Base-by-base conservation (phyloP, 1,140 invertebrate species). In the Leptoteleia sp. region DNA sequence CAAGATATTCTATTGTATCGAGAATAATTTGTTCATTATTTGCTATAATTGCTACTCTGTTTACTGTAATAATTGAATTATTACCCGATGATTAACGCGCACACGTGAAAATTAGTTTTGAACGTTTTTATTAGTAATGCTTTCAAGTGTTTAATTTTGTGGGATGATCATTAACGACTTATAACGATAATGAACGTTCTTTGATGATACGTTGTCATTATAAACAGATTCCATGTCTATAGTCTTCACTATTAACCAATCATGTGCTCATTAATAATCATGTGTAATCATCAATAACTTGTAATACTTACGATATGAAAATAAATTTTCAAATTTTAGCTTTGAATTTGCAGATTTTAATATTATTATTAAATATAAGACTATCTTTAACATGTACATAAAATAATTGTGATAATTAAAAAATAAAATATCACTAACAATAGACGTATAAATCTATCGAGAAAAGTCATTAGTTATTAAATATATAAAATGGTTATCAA, bases 161-260 rank as follows among this genome's bases (percentile, higher is more conserved):
- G 15, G 48, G 5, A 57, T 42, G 37, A 57, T 43, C 38, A 57
- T 57, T 27, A 57, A 57, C 22, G 12, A 55, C 11, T 55, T 40
- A 22, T 40, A 55, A 55, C 4, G 35, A 38, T 57, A 43, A 42
- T 57, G 38, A 57, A 57, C 31, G 38, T 29, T 57, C 35, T 57
- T 29, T 57, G 12, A 43, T 43, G 54, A 43, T 57, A 31, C n/a
- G 25, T 40, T 22, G 22, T 42, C 13, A 57, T 57, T 15, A 42
- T 29, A 31, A 57, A 57, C 25, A 31, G 8, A 29, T 57, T 29
- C 12, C 15, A 43, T 42, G 7, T 57, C 54, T 29, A 57, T 31
- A 15, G 12, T n/a, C 7, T n/a, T 38, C 50, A 55, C 12, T 7
- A 55, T 38, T 6, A 37, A 42, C 22, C n/a, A 22, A 8, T 42